These are phyloP conservation scores for Cyanoderma ruficeps DNA, from an alignment of 2,113 vertebrate species.

Conservation along the genomic window DNA sequence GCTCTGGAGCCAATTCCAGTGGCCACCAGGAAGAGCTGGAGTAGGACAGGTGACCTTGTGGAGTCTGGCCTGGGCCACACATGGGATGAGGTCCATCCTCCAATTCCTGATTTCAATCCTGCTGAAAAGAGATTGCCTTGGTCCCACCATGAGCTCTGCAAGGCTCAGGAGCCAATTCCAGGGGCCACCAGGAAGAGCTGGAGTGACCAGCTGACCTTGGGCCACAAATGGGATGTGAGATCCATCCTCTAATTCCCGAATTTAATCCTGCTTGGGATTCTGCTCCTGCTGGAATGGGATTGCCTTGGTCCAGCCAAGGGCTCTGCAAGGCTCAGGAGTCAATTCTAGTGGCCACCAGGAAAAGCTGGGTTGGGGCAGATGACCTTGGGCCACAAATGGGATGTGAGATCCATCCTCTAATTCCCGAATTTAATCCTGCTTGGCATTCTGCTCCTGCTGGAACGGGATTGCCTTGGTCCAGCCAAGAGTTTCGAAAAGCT, in stretches of 20 bases:
- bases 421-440: neutral
- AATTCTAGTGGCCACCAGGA: neutral
- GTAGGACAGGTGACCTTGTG: neutral
- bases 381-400: neutral
- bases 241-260: neutral
- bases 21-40: neutral
- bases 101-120: neutral
- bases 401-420: neutral
- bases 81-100: neutral
- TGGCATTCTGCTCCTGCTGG: conserved; percentile 53
- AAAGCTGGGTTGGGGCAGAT: neutral
- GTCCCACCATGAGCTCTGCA: conserved; percentile 30
- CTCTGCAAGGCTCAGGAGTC: neutral
- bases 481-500: too few species aligned
- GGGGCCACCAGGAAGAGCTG: neutral
- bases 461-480: conserved; percentile 58
- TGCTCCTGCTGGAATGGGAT: conserved; percentile 62
- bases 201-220: neutral
- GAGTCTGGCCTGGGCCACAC: neutral
- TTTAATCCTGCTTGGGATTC: too few species aligned
- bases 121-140: conserved; percentile 61
- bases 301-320: conserved; percentile 52
- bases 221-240: neutral
- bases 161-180: neutral
- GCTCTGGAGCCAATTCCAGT: neutral